Conservation (phyloP, 2,888 invertebrate genomes). For the Tineola bisselliella region DNA sequence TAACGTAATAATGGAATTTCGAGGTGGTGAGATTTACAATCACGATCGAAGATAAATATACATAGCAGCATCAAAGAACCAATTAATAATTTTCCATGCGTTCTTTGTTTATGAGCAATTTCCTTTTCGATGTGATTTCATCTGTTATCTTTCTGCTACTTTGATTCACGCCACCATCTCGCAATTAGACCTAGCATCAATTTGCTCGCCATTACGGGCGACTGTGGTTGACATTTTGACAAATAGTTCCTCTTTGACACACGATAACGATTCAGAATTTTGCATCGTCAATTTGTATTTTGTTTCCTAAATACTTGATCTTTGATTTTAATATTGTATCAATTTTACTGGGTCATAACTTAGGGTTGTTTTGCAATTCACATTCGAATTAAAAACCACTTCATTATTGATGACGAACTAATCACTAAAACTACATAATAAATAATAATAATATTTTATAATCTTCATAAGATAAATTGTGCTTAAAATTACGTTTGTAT, state of each 20-base stretch:
- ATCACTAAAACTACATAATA: too few relatives aligned
- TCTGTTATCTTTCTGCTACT: neutral
- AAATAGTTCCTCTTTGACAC: constrained; percentile 8
- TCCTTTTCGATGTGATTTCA: neutral
- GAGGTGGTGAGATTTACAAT: neutral
- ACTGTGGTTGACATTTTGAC: constrained; percentile 7
- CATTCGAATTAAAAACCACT: too few relatives aligned
- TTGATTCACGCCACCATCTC: neutral
- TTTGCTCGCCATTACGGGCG: neutral
- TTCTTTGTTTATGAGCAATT: neutral
- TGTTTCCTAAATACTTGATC: neutral
- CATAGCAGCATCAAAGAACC: neutral
- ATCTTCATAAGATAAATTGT: too few relatives aligned
- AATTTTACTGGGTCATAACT: too few relatives aligned
- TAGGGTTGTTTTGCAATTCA: too few relatives aligned
- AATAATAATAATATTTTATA: too few relatives aligned
- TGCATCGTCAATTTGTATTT: neutral
- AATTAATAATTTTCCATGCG: neutral
- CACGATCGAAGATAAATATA: neutral
- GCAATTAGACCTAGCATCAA: constrained; percentile 5
- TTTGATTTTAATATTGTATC: too few relatives aligned
- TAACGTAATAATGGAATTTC: too few relatives aligned
- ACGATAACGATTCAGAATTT: neutral
- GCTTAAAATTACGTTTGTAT: neutral
- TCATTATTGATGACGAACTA: too few relatives aligned